Evolutionary conservation across 2,888 invertebrate genomes (phyloP), one percentile per base, ranked within the genome.

Genomic region (Pegoplata infirma): DNA sequence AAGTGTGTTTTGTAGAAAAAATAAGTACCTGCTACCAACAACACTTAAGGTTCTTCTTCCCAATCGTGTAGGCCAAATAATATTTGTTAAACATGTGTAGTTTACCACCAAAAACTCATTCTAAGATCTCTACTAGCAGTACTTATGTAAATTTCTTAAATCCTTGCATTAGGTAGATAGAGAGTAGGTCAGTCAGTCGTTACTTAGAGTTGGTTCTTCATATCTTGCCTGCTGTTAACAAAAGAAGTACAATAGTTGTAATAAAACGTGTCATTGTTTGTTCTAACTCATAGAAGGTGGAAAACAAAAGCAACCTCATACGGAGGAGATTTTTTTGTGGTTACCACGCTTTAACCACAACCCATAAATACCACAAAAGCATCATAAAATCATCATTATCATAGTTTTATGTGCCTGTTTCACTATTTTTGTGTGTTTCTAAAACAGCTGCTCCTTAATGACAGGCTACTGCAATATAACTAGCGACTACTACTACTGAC

Each of bases 391-490:
- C 63, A 71, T 68, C 46, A 67, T 72, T 56, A 71, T 68, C 46
- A 68, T 63, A 63, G 67, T 63, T 67, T 71, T 63, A 71, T 66
- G 74, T 44, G 53, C 21, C 28, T 28, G 40, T 28, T 25, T 40
- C 46, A 3, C 10, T 53, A 36, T 19, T n/a, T n/a, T n/a, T n/a
- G n/a, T n/a, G n/a, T n/a, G n/a, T n/a, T n/a, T 47, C 36, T 63
- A 7, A 23, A 67, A 53, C 79, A 66, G 56, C 49, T 49, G 78
- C 67, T 67, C 16, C 71, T 71, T 72, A 75, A 79, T 75, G 66
- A 75, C 75, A 63, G 72, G 71, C 79, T 64, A 61, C 76, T 67
- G 14, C 36, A n/a, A n/a, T n/a, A n/a, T n/a, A n/a, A n/a, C n/a
- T n/a, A n/a, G n/a, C n/a, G 49, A 32, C 32, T 17, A 12, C 46